Base-by-base conservation (phyloP, 2,888 invertebrate species). In the Eupsilia transversa region DNA sequence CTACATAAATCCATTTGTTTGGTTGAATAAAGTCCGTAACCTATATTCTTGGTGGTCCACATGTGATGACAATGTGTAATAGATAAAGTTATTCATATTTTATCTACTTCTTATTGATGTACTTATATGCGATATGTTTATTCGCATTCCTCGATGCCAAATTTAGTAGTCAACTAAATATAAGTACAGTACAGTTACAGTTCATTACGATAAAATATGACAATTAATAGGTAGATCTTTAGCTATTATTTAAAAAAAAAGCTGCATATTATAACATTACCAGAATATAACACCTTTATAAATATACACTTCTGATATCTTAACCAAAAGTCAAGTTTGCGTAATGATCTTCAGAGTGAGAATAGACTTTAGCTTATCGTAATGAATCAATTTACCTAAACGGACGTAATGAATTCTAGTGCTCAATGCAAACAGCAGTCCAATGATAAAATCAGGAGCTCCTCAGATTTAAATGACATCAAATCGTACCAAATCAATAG, bases 31-130 rank as follows among this genome's bases (percentile, higher is more conserved):
- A 81, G 72, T 56, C 49, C 66, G 52, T 76, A 84, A 82, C 84
- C 82, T 81, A 84, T 38, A 70, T 84, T 80, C 65, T 72, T 84
- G 82, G 84, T 76, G 82, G 82, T 80, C 84, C 56, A 74, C 74
- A 71, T 80, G 81, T 81, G 77, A 82, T 72, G 81, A 80, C 81
- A 84, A 72, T 70, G 70, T 76, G 57, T 72, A 67, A 59, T 52
- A 72, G 76, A 84, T 84, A 84, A 75, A 84, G 59, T 84, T 72
- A 75, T 66, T 72, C 23, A 57, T 65, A 74, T 74, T 70, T 70
- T 74, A 79, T 84, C 64, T 72, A 74, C 56, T 74, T 72, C 69
- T 46, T 65, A 69, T 66, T 80, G 12, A 59, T 69, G 84, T 80
- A 84, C 75, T 69, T 57, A 41, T 14, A 35, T 61, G 61, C 61